Evolutionary conservation across 30 jellyfish, hydroid and myxozoan species (phyloP).

Genomic region (Sanderia malayensis): DNA sequence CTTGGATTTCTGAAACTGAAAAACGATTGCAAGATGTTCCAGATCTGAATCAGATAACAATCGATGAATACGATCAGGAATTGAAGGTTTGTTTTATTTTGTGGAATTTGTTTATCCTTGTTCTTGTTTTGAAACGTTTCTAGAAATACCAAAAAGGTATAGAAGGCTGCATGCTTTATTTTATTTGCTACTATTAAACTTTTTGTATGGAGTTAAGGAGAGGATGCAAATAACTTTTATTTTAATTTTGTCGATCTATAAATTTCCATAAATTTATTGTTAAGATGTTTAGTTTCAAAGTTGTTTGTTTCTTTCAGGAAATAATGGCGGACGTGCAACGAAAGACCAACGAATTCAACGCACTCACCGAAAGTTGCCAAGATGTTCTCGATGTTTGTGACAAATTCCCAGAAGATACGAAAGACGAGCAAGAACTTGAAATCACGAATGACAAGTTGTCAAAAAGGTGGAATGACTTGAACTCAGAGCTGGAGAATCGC

Average conservation of each 20-base stretch:
- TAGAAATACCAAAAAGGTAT: too few relatives aligned
- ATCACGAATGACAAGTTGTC: conserved; percentile 52
- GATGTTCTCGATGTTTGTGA: conserved; percentile 23
- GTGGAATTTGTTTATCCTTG: too few relatives aligned
- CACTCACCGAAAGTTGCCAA: conserved; percentile 44
- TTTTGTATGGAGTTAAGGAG: too few relatives aligned
- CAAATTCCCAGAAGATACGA: conserved; percentile 56
- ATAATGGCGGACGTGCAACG: conserved; percentile 48
- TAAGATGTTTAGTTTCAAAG: too few relatives aligned
- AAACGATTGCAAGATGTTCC: conserved; percentile 63
- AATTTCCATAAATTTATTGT: too few relatives aligned
- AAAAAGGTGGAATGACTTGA: conserved; percentile 44
- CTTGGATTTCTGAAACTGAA: conserved; percentile 67
- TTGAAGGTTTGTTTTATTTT: conserved; percentile 21
- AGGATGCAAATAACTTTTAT: too few relatives aligned
- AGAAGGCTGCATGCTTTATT: too few relatives aligned
- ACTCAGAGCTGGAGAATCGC: conserved; percentile 20
- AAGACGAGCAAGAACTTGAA: conserved; percentile 19
- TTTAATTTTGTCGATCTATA: too few relatives aligned
- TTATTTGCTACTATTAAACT: too few relatives aligned
- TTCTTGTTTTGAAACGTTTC: too few relatives aligned
- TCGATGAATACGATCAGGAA: conserved; percentile 17
- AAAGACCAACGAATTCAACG: conserved; percentile 29
- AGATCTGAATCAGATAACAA: conserved; percentile 36
- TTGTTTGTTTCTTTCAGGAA: conserved; percentile 11